Base-by-base conservation (phyloP, 2,888 invertebrate genomes). In the Drosophila algonquin region DNA sequence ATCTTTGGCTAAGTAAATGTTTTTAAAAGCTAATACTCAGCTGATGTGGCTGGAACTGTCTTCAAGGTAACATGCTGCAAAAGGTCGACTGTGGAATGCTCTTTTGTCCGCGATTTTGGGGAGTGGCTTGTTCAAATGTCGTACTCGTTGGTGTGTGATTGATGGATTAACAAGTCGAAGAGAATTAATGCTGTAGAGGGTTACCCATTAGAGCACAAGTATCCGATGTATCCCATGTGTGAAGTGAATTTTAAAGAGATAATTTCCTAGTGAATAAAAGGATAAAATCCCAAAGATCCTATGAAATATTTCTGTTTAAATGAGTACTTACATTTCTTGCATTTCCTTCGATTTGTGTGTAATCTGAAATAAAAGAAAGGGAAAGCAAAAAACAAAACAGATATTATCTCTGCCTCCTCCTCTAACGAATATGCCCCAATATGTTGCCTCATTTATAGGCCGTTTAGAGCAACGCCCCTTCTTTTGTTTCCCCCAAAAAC, bases 1-100 rank as follows among this genome's bases (percentile, higher is more conserved):
- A 48, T 57, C 27, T 71, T 6, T 40, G 14, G 30, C 45, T 14
- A 52, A 63, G 27, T 70, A 63, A 71, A 56, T 56, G 55, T 12
- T 27, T 12, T 27, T 45, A 56, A 40, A 62, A 18, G 40, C 46
- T 2, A n/a, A 14, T 40, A 21, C 21, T 21, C 21, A 0, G 24
- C 14, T 6, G 27, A 35, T 35, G 12, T 27, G 18, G 14, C 40
- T 40, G 6, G 40, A n/a, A 7, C 7, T 40, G 40, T 40, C 40
- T 40, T 40, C 40, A 14, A 40, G 40, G 40, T 40, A 12, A 35
- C 5, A 1, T 14, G 35, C 35, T 1, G 27, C 6, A 1, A 40
- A 40, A 40, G 40, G 40, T 14, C 40, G 40, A 40, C 40, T 14
- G 40, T 6, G 40, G 40, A 40, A 40, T 40, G 40, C 40, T 40